Evolutionary conservation across 2,797 vertebrate species (phyloP), one percentile per base, ranked within the genome.

Genomic region (Tarsius wallacei): DNA sequence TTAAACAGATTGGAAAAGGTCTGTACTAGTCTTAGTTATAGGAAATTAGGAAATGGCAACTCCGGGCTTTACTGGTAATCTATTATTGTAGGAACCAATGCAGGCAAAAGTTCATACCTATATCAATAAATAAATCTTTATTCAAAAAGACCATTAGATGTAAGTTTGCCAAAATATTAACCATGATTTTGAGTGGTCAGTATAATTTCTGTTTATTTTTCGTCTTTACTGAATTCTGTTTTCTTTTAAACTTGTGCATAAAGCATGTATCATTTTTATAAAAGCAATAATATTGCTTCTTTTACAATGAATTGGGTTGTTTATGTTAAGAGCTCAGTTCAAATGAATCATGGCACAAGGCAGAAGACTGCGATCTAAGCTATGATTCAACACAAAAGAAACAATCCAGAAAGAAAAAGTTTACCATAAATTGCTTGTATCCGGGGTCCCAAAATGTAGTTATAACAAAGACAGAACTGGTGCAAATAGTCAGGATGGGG

Each of bases 161-260:
- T 55, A 64, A 78, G 55, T 47, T 87, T 78, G 17, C 36, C 49
- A 87, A 95, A 81, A 78, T 71, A 26, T 61, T 78, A 94, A 66
- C 49, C 7, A 70, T 49, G 10, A 2, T 21, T 74, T 95, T 49
- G 19, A 82, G 11, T 47, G 13, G 16, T 28, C 74, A 8, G 0
- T 71, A 19, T 66, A 68, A 36, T 66, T 94, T 91, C 14, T 88
- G 6, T 59, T 86, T 91, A 63, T 64, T 59, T 87, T 95, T 53
- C 86, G 36, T 77, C n/a, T 86, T 87, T 36, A 55, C 51, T 64
- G 66, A 33, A 57, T 59, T 49, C 21, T 16, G 2, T 76, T 63
- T 26, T 7, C 59, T 61, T 94, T 91, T 49, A 93, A 95, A 94
- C 61, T 14, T 57, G 53, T 84, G 6, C 14, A 12, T 28, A 74